A percentile compares a stretch with the other conserved stretches of the same genome.
Conservation (phyloP, 2,797 vertebrate genomes). For the Poecilia picta region DNA sequence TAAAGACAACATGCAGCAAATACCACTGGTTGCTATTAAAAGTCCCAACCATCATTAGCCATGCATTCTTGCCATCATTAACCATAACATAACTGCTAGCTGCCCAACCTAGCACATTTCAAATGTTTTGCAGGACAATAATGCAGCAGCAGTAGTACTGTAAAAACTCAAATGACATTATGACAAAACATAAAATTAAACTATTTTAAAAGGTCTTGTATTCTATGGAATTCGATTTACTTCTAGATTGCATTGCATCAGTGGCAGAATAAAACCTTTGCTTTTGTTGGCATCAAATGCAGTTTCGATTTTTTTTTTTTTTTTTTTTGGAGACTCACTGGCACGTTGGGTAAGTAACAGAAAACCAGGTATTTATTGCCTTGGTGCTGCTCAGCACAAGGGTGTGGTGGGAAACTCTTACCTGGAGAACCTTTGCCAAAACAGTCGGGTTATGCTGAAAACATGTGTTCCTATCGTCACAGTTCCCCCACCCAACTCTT, state of each 20-base stretch:
- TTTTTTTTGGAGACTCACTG: background rate
- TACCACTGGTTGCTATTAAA: background rate
- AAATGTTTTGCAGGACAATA: background rate
- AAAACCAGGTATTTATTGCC: constrained; percentile 8
- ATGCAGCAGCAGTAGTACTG: background rate
- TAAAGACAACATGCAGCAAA: background rate
- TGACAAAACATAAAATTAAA: background rate
- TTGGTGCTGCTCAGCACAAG: constrained; percentile 13
- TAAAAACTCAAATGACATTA: background rate
- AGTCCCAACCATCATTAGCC: background rate
- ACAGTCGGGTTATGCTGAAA: constrained; percentile 53
- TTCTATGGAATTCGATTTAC: background rate
- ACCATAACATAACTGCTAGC: background rate
- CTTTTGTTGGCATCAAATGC: background rate
- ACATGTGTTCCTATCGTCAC: background rate
- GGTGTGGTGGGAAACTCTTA: constrained; percentile 70
- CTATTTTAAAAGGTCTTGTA: background rate
- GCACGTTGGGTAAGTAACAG: background rate
- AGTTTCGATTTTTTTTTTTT: background rate
- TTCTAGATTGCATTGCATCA: background rate
- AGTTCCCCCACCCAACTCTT: background rate
- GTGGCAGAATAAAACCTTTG: background rate
- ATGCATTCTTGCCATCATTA: too few species aligned
- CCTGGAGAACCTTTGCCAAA: constrained; percentile 42
- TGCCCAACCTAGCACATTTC: background rate